Percentiles rank a stretch among this genome's conserved stretches.
These are phyloP conservation scores for Cryptocephalus moraei DNA, from an alignment of 2,888 invertebrate species.

Conservation along the genomic window DNA sequence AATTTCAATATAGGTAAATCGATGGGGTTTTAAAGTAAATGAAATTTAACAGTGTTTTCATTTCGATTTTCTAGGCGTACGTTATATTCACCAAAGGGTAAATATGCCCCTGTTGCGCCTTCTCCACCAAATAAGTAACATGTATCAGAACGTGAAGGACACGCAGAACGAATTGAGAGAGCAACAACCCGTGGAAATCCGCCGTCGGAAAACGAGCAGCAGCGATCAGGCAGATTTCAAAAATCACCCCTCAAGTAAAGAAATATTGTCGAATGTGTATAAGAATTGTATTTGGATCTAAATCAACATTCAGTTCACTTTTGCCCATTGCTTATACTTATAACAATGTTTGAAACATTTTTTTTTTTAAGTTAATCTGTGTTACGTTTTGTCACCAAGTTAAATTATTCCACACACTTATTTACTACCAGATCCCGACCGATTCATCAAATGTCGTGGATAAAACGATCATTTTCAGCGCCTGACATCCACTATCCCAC, in stretches of 20 bases:
- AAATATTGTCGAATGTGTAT: background rate
- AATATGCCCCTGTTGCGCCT: conserved; percentile 91
- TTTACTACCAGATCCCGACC: conserved; percentile 1
- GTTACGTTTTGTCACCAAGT: too few species aligned
- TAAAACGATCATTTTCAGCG: conserved; percentile 30
- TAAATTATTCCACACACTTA: background rate
- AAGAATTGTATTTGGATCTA: too few species aligned
- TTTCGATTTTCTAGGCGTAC: conserved; percentile 51
- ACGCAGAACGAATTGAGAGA: conserved; percentile 84
- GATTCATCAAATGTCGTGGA: too few species aligned
- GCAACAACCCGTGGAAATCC: conserved; percentile 44
- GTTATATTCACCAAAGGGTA: conserved; percentile 89
- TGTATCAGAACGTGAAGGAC: conserved; percentile 95
- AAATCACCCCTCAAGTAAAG: conserved; percentile 50
- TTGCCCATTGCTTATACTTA: too few species aligned
- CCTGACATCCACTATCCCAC: conserved; percentile 55
- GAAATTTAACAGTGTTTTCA: background rate
- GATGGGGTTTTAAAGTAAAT: background rate
- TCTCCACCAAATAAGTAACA: conserved; percentile 91
- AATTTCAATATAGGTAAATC: conserved; percentile 58
- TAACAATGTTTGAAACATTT: too few species aligned
- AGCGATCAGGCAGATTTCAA: conserved; percentile 42
- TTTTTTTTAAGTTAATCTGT: too few species aligned
- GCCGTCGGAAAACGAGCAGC: conserved; percentile 33
- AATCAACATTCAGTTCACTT: too few species aligned